phyloP scores from a whole-genome alignment of 2,797 vertebrate genomes.

The Mus spretus region DNA sequence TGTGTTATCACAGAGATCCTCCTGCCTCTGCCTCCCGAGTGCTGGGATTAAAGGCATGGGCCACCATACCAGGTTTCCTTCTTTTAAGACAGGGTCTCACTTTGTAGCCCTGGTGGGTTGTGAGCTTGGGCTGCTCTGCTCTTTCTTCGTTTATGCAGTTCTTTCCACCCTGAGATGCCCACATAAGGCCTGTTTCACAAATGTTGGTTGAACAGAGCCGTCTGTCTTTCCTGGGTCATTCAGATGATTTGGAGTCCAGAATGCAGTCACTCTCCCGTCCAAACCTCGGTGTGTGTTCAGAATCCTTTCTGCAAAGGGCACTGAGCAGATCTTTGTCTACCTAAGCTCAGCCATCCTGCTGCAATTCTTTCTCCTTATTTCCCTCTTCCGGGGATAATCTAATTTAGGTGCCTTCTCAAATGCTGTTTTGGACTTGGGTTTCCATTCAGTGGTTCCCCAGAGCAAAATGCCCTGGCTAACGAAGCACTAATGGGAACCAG shows the following conservation, averaged over 20 bases:
- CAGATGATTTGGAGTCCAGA: neutral
- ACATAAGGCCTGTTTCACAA: neutral
- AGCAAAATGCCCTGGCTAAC: slow-evolving; percentile 53
- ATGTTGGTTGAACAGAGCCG: neutral
- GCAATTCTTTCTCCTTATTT: slow-evolving; percentile 34
- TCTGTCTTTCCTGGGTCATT: neutral
- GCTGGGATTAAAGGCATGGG: neutral
- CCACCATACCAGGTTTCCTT: neutral
- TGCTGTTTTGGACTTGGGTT: slow-evolving; percentile 58
- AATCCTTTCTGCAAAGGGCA: slow-evolving; percentile 28
- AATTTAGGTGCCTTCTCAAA: slow-evolving; percentile 68
- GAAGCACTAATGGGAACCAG: slow-evolving; percentile 28
- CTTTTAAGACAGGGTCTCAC: neutral
- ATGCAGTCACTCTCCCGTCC: neutral
- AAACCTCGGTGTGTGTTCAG: slow-evolving; percentile 17
- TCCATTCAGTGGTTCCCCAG: slow-evolving; percentile 57
- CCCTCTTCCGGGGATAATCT: slow-evolving; percentile 38
- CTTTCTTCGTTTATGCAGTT: neutral
- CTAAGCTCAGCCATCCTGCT: neutral
- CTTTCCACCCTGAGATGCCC: neutral
- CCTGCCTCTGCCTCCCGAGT: neutral
- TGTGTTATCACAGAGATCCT: neutral
- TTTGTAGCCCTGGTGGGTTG: neutral
- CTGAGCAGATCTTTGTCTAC: slow-evolving; percentile 31
- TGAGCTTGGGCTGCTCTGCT: neutral